phyloP scores from a whole-genome alignment of 2,888 invertebrate species.

The Pammene aurita region DNA sequence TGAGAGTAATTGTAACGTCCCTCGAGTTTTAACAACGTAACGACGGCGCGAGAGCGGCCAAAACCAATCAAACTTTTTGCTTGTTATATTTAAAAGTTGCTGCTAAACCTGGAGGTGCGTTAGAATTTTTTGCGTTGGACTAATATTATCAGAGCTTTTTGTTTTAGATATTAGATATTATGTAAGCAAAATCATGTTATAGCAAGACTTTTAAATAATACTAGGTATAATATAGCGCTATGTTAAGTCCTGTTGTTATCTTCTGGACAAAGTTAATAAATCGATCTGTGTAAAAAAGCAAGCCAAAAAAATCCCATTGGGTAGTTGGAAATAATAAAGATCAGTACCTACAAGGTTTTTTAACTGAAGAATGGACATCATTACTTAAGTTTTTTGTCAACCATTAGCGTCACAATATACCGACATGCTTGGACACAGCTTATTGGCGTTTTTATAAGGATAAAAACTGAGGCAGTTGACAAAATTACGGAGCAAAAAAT shows the following conservation, averaged over 20 bases:
- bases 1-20: slow-evolving; percentile 25
- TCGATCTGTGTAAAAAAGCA: not conserved
- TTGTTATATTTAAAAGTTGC: slow-evolving; percentile 40
- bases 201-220: not conserved
- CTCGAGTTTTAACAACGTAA: slow-evolving; percentile 36
- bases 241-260: slow-evolving; percentile 10
- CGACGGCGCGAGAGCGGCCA: slow-evolving; percentile 22
- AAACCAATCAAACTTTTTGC: slow-evolving; percentile 42
- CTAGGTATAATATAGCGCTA: not conserved
- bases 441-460: slow-evolving; percentile 54
- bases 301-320: not conserved
- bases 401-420: slow-evolving; percentile 60
- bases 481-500: slow-evolving; percentile 56
- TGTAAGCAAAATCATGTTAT: not conserved
- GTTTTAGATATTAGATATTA: not conserved
- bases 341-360: slow-evolving; percentile 16
- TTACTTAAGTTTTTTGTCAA: slow-evolving; percentile 55
- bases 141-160: not conserved
- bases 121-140: slow-evolving; percentile 11
- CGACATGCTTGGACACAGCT: slow-evolving; percentile 51
- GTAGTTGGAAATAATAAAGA: slow-evolving; percentile 14
- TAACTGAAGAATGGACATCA: slow-evolving; percentile 43
- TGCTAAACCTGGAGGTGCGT: slow-evolving; percentile 23
- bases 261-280: not conserved
- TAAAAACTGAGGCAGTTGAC: slow-evolving; percentile 58